Base-by-base conservation (phyloP, 2,797 vertebrate species). In the Ceryle rudis region DNA sequence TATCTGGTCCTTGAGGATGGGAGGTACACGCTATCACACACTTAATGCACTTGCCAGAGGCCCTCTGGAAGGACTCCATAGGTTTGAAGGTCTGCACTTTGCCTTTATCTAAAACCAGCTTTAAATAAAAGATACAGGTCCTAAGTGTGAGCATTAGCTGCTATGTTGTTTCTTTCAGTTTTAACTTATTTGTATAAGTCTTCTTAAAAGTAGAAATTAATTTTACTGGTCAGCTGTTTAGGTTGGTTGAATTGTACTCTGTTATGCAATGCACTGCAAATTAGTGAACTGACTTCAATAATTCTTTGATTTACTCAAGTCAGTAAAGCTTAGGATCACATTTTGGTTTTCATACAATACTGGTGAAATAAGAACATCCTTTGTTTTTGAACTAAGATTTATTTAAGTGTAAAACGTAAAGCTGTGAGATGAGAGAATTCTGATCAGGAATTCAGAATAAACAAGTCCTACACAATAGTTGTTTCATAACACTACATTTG, bases 401-500 rank as follows among this genome's bases (percentile, higher is more conserved):
- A 55, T 83, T 88, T 58, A 82, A 73, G 11, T 70, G 14, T 85
- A 70, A 80, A 81, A 92, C 72, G 22, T 84, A 73, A 89, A 80
- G 41, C 81, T 87, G 62, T 92, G 60, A 89, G 47, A 67, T 86
- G n/a, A 79, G 31, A 54, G 17, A 49, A 66, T 89, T 89, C 64
- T 29, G 47, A 13, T 81, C 33, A 79, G 41, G 23, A 81, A 80
- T 73, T 95, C 39, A 70, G 70, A 93, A 79, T 66, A 75, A 91
- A 65, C 16, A 61, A 66, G n/a, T 81, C 46, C 82, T 62, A 81
- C 81, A 31, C 21, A 21, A 72, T 37, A 61, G 28, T 75, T 94
- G 18, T 67, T 94, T 94, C 37, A 31, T 49, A 89, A 78, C 78
- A 87, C 74, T 91, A 84, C 64, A 54, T 73, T 87, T 71, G 26